Base-by-base conservation (phyloP, 1,140 invertebrate genomes). In the Temnothorax curvispinosus region DNA sequence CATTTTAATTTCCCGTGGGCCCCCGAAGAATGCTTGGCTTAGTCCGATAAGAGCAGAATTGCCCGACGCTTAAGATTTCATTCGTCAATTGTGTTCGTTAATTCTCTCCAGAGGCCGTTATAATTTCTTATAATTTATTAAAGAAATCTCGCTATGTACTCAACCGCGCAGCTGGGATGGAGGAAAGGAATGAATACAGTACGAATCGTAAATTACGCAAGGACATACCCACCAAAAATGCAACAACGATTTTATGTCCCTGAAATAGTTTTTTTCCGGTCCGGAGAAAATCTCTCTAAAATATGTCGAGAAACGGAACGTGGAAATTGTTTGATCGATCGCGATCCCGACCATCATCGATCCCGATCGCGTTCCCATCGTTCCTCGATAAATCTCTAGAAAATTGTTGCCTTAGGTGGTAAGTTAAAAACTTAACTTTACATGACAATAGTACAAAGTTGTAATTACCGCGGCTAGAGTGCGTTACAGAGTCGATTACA, bases 381-480 rank as follows among this genome's bases (percentile, higher is more conserved):
- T 41, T 75, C 32, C 54, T 47, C 71, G 41, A 78, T 87, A 90
- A 88, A 86, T 87, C 77, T 50, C 89, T 85, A 87, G 75, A 88
- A 89, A 91, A 88, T 84, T 35, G 72, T 47, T 47, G 62, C 71
- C 81, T 92, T 85, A 89, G 41, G 60, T 60, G 54, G 54, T 90
- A 90, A 78, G 67, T 65, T 88, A 81, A 87, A 89, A 92, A 90
- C 88, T 85, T 86, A 91, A 88, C 50, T 50, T 80, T 88, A 86
- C 58, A 32, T 47, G 54, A 67, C 72, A 82, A 78, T 67, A 85
- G 84, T 92, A 92, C 72, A 91, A 91, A 91, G 88, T 92, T 62
- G 21, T 27, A 91, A 77, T 41, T 38, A 87, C 80, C 60, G 76
- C 76, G 35, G 54, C 85, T 85, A 60, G 56, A 65, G n/a, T 38